Conservation (phyloP, 2,888 invertebrate genomes). For the Phortica okadai region DNA sequence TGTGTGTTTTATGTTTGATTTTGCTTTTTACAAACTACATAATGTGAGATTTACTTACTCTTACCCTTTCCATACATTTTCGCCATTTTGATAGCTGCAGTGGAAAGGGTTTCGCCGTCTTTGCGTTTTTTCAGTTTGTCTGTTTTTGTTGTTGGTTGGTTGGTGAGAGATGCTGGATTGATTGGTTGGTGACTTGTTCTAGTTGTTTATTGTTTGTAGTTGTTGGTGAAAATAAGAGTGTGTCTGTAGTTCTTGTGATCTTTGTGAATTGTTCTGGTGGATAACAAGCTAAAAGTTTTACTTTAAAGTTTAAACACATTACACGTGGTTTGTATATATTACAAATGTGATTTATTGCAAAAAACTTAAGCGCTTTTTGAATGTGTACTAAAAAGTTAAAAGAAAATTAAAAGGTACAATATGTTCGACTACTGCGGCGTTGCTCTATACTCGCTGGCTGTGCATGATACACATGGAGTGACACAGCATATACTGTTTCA, state of each 20-base stretch:
- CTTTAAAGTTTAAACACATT: not conserved
- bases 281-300: conserved; percentile 46
- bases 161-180: conserved; percentile 22
- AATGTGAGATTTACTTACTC: conserved; percentile 74
- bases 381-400: conserved; percentile 8
- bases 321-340: not conserved
- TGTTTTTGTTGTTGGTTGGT: conserved; percentile 47
- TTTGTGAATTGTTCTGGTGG: conserved; percentile 52
- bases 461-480: not conserved
- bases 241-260: conserved; percentile 42
- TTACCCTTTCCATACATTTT: conserved; percentile 78
- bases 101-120: conserved; percentile 69
- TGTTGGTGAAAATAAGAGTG: conserved; percentile 35
- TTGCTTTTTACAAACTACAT: conserved; percentile 35
- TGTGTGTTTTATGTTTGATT: conserved; percentile 15
- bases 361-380: conserved; percentile 1
- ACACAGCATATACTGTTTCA: conserved; percentile 43
- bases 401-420: conserved; percentile 41
- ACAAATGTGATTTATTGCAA: not conserved
- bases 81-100: conserved; percentile 69
- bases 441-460: conserved; percentile 54
- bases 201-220: conserved; percentile 32
- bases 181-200: conserved; percentile 1
- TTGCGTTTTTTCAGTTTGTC: conserved; percentile 62
- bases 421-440: conserved; percentile 39